phyloP scores from a whole-genome alignment of 2,888 invertebrate species.

The Asteroscopus sphinx region DNA sequence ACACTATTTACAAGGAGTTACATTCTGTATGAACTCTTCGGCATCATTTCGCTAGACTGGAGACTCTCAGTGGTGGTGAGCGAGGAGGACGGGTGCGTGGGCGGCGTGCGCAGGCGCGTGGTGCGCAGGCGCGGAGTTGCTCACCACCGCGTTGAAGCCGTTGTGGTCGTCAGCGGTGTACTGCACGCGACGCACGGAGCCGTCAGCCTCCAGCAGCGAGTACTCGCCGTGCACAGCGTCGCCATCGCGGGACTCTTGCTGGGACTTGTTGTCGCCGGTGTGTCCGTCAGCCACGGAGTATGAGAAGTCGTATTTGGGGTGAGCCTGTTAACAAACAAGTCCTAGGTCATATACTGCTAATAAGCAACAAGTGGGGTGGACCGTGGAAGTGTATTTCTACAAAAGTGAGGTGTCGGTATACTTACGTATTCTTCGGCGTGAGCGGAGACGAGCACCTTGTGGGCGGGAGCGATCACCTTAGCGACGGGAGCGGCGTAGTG shows the following conservation, averaged over 20 bases:
- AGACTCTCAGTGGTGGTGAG: conserved; percentile 65
- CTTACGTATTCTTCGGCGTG: conserved; percentile 77
- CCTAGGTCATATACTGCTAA: not conserved
- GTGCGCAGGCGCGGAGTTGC: conserved; percentile 78
- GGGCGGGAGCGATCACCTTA: conserved; percentile 63
- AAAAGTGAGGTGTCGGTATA: conserved; percentile 19
- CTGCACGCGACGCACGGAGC: conserved; percentile 87
- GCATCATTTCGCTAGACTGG: conserved; percentile 17
- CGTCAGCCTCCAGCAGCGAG: conserved; percentile 85
- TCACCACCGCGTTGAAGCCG: conserved; percentile 85
- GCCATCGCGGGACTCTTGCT: conserved; percentile 90
- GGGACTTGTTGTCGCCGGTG: conserved; percentile 90
- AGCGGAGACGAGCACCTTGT: conserved; percentile 63
- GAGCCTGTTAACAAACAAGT: conserved; percentile 73
- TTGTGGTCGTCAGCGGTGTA: conserved; percentile 89
- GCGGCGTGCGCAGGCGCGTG: conserved; percentile 62
- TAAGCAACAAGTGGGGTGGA: not conserved
- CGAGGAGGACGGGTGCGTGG: conserved; percentile 65
- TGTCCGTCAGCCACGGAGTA: conserved; percentile 90
- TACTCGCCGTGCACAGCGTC: conserved; percentile 90
- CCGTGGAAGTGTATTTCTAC: not conserved
- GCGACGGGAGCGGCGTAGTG: conserved; percentile 69
- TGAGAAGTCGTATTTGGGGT: conserved; percentile 90
- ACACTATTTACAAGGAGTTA: conserved; percentile 43
- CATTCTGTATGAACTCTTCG: conserved; percentile 19